Base-by-base conservation (phyloP, 2,797 vertebrate genomes). In the Setipinna tenuifilis region DNA sequence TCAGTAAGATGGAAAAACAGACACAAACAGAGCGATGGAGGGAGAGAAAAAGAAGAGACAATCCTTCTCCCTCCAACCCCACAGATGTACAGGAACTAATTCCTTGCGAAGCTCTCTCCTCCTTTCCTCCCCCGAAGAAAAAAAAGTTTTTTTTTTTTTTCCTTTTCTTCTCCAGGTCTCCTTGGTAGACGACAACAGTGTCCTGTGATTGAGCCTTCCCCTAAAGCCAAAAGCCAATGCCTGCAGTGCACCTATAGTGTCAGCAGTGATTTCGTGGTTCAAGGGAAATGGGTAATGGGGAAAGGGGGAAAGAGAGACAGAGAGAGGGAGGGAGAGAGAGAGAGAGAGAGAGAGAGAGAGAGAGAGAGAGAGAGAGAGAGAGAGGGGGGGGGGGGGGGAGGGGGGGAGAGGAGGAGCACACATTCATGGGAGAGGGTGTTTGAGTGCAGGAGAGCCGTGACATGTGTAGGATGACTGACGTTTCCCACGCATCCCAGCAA, bases 401-500 rank as follows among this genome's bases (percentile, higher is more conserved):
- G n/a, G 68, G 58, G n/a, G 81, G 83, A 81, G 83, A 82, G 87
- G 87, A 83, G 80, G 83, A 89, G 90, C 87, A 83, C 91, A 92
- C 90, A 94, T 93, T 94, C 90, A 91, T 89, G 87, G 83, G 85
- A 91, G 21, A 91, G 87, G 28, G 65, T 44, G 61, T 44, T 68
- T 88, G 82, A 86, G 65, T 54, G 57, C 78, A 85, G 87, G 85
- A 85, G 82, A 87, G 87, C 61, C 19, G 21, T 25, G 46, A 90
- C 87, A 86, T 84, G 85, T 86, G 83, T 80, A 86, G 83, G 71
- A 87, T 71, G 85, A 87, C 81, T 84, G 83, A 84, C 48, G 35
- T 83, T 85, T 83, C 86, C 90, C 86, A 84, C 86, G 86, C 88
- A 88, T 41, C 71, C 31, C 19, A 44, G 71, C 71, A 78, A 44